Base-by-base conservation (phyloP, 2,888 invertebrate species). In the Timema cristinae region DNA sequence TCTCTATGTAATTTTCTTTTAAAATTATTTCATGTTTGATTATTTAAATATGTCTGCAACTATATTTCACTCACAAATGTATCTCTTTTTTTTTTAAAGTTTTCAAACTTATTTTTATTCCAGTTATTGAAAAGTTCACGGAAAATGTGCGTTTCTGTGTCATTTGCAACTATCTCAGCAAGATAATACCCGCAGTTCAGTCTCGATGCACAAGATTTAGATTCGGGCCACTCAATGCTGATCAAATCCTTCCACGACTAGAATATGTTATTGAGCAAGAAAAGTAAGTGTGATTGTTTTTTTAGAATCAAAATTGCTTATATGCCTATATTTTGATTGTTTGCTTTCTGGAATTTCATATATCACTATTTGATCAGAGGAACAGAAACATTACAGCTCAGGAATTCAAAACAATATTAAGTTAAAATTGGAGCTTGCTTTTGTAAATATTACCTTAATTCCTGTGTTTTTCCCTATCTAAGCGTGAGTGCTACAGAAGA, bases 71-170 rank as follows among this genome's bases (percentile, higher is more conserved):
- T 32, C 32, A 32, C 32, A 32, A 32, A 32, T 32, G 4, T 32
- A 32, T 32, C 32, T 32, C 32, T 32, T 32, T 32, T 32, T 32
- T 32, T 32, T 32, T 32, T 32, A 32, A 32, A 32, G 32, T 32
- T 32, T 32, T 32, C 32, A 32, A 32, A 32, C 32, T 32, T 32
- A 32, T 32, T 32, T 73, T 84, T 68, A 50, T 71, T 86, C 77
- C 86, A 95, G 96, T 99, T 78, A 98, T 99, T 80, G 99, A 99
- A 83, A 99, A 99, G 82, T 99, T 96, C 81, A 98, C 99, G 11
- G 97, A 98, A 77, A 99, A 98, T 83, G 95, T 97, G 5, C 86
- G 99, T 9, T 99, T 99, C 83, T 99, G 99, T 82, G 92, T 99
- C 73, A 99, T 99, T 79, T 98, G 98, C 84, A 99, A 99, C 84